Evolutionary conservation across 2,888 invertebrate genomes (phyloP).

Genomic region (Aleiodes testaceus): DNA sequence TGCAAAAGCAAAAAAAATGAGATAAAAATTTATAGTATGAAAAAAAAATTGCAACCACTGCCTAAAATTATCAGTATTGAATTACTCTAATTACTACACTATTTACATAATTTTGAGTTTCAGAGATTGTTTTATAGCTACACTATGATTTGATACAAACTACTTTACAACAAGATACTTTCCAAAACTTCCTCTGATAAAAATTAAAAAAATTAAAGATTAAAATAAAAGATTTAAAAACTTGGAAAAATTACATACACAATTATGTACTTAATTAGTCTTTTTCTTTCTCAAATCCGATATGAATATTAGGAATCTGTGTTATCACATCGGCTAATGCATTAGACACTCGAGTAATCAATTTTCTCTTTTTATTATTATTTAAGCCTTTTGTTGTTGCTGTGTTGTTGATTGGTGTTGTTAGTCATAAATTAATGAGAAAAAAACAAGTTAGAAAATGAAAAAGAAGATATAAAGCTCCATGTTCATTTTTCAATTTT

Average conservation of each 20-base stretch:
- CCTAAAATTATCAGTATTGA: not conserved
- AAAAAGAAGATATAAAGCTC: constrained; percentile 31
- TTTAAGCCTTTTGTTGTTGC: constrained; percentile 16
- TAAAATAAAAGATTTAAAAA: not conserved
- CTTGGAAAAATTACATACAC: constrained; percentile 20
- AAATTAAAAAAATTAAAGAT: not conserved
- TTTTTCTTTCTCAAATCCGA: constrained; percentile 1
- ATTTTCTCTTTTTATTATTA: not conserved
- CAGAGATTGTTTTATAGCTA: not conserved
- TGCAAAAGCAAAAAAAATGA: not conserved
- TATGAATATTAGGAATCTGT: constrained; percentile 6
- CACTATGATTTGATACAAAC: constrained; percentile 9
- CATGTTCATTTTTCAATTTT: constrained; percentile 10
- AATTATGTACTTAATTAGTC: constrained; percentile 10
- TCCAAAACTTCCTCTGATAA: not conserved
- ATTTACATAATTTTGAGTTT: constrained; percentile 26
- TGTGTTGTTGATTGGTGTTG: constrained; percentile 23
- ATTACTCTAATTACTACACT: constrained; percentile 5
- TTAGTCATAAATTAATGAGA: constrained; percentile 27
- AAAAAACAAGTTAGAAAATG: not conserved
- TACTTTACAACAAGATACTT: constrained; percentile 8
- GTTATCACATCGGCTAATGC: constrained; percentile 23
- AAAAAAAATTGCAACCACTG: not conserved
- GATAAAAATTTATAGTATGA: not conserved
- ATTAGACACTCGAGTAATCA: constrained; percentile 19